Evolutionary conservation across 1,140 invertebrate genomes (phyloP), one percentile per base, ranked within the genome.

Genomic region (Mylabris phalerata): DNA sequence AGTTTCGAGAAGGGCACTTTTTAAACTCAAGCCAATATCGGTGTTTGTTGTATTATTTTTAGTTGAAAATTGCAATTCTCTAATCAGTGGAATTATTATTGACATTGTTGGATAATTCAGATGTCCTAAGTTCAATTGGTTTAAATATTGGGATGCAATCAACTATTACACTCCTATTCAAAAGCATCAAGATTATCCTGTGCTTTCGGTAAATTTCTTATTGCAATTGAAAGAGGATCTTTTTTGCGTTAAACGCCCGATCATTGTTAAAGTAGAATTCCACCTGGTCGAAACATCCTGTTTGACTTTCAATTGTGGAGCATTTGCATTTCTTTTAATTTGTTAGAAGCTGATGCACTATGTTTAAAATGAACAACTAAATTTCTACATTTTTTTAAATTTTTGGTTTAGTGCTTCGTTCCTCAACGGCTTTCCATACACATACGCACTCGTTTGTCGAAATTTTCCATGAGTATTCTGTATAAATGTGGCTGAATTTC

Each of bases 11-110:
- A 64, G 25, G 10, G n/a, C 7, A 11, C 39, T 38, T 54, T 61
- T 24, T 10, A 64, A 40, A 10, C 11, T 26, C 9, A 9, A 11
- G 11, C 59, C 59, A 4, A 43, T 24, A 41, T 48, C 26, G 4
- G 57, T 65, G 48, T 40, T 38, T 9, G 48, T 6, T 43, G 39
- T 25, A n/a, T 51, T 27, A 26, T 38, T 62, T 55, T 61, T 62
- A 32, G 71, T 38, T 45, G 43, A 48, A 32, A 32, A 38, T 63
- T 69, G 67, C 40, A 71, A 43, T 32, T 64, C 65, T 56, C 65
- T 48, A 43, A 71, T 59, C 50, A 72, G 51, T 57, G 69, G 67
- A 44, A 69, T 65, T 10, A 72, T 46, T 26, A 54, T 43, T 4
- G 64, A 67, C n/a, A 72, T 55, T 10, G 68, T 72, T 19, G 55